These are phyloP conservation scores for Drosophila pallidifrons DNA, from an alignment of 1,140 invertebrate genomes.

Conservation along the genomic window DNA sequence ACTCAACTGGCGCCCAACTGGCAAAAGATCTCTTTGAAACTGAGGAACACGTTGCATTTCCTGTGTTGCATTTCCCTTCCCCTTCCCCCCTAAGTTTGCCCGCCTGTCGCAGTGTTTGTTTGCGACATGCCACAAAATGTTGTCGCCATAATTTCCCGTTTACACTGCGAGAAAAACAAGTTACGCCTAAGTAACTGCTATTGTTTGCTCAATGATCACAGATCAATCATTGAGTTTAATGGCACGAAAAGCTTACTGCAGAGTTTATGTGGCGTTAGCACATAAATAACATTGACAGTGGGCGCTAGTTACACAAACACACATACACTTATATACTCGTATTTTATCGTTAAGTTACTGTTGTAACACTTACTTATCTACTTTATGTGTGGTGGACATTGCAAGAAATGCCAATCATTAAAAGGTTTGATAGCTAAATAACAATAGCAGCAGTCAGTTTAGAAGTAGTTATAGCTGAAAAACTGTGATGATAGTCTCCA, in stretches of 20 bases:
- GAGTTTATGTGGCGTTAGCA: not conserved
- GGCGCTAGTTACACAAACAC: not conserved
- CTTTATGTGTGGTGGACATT: not conserved
- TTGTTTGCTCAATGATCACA: constrained; percentile 1
- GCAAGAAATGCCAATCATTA: not conserved
- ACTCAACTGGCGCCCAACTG: constrained; percentile 33
- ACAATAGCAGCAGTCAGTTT: not conserved
- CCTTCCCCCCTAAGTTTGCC: too few relatives aligned
- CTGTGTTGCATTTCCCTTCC: constrained; percentile 24
- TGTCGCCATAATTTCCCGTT: constrained; percentile 39
- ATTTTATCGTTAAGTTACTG: constrained; percentile 1
- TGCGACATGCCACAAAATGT: constrained; percentile 54
- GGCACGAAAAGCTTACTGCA: not conserved
- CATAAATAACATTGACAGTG: constrained; percentile 9
- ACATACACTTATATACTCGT: not conserved
- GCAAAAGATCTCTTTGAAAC: constrained; percentile 19
- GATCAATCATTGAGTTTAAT: constrained; percentile 1
- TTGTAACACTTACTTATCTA: not conserved
- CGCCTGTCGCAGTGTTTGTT: constrained; percentile 9
- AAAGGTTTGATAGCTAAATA: not conserved
- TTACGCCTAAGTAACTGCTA: not conserved
- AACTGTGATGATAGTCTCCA: too few relatives aligned
- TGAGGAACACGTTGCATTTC: constrained; percentile 45
- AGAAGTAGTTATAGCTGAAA: not conserved
- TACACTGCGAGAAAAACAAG: constrained; percentile 36